Evolutionary conservation across 1,140 invertebrate species (phyloP).

Genomic region (Muscidifurax raptorellus): DNA sequence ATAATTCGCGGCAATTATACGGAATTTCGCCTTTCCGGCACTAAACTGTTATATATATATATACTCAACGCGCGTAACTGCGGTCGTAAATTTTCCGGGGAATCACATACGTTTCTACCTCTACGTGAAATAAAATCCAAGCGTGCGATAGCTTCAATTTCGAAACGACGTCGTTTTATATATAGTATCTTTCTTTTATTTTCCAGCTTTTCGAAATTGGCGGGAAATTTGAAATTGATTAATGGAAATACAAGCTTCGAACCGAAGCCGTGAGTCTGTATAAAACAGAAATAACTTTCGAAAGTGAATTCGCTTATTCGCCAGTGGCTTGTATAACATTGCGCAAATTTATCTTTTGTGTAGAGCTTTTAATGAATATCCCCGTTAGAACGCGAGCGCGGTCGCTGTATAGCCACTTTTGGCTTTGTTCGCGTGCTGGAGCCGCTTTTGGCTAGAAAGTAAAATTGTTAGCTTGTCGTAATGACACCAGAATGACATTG

Average conservation of each 20-base stretch:
- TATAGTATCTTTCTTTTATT: background rate
- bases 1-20: background rate
- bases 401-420: too few species aligned
- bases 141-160: too few species aligned
- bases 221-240: background rate
- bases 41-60: background rate
- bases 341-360: too few species aligned
- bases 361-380: too few species aligned
- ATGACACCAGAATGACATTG: background rate
- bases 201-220: background rate
- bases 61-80: background rate
- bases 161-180: background rate
- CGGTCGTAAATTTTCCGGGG: background rate
- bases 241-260: background rate
- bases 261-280: too few species aligned
- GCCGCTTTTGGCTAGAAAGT: background rate
- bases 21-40: background rate
- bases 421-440: too few species aligned
- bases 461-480: background rate
- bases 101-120: background rate
- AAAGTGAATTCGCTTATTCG: too few species aligned
- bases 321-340: too few species aligned
- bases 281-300: too few species aligned
- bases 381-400: too few species aligned
- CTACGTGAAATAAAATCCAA: background rate